Base-by-base conservation (phyloP, 2,113 vertebrate species). In the Limnothrissa miodon region DNA sequence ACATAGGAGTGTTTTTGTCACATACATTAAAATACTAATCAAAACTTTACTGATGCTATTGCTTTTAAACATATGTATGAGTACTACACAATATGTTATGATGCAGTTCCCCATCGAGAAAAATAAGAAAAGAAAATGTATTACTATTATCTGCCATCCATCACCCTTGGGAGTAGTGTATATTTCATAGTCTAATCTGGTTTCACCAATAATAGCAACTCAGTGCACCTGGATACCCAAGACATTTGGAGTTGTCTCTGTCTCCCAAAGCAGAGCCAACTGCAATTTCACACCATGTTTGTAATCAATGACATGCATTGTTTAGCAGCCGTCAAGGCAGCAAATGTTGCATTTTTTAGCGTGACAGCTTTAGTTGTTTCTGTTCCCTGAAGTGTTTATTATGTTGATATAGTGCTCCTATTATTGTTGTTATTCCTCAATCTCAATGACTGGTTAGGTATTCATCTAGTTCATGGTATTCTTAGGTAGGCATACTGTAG, bases 261-360 rank as follows among this genome's bases (percentile, higher is more conserved):
- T 48, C 11, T 48, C 46, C 46, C 19, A 82, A 59, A 48, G 51
- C 59, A 83, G 70, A 7, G 25, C 84, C 45, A 78, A 79, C 33
- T n/a, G 39, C 80, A 83, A 56, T 39, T 78, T 79, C 62, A 78
- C 78, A 80, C 25, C 29, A 74, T 53, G 46, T 51, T 74, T 80
- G 23, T 56, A 48, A 51, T 83, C 78, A 51, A 80, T 86, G 36
- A 4, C 3, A 78, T 53, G 21, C 25, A 45, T 80, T 79, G 74
- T 53, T 39, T 13, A 36, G 46, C 33, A 74, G 10, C 74, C 80
- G 4, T 79, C 23, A 23, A 56, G 53, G 53, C 53, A 56, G 21
- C 23, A 56, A 56, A 56, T 56, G 53, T 21, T 5, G 53, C 19
- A 23, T 56, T 56, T n/a, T 56, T 56, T 23, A 19, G 5, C 19